A percentile compares a stretch with the other conserved stretches of the same genome.
phyloP scores from a whole-genome alignment of 2,888 invertebrate genomes.

The Homarus gammarus region DNA sequence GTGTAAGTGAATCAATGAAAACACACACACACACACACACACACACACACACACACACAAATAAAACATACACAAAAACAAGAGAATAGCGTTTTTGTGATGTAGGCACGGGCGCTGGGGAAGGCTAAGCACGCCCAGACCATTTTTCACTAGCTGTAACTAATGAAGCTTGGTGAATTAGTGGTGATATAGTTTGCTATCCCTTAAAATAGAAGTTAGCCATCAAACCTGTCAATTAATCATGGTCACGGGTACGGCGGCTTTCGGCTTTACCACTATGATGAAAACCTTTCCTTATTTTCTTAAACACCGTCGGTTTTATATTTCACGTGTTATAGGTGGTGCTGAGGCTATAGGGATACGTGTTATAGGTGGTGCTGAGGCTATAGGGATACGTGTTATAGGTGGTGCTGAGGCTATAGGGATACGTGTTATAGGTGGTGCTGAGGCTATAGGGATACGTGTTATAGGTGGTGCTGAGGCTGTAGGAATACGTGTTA shows the following conservation, averaged over 20 bases:
- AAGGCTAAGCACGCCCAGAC: background rate
- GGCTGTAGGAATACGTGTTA: no score
- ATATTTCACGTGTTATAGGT: background rate
- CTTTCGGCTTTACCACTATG: no score
- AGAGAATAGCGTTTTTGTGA: background rate
- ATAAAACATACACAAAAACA: constrained; percentile 21
- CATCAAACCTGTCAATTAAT: constrained; percentile 48
- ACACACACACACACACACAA: background rate
- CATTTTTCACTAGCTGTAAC: constrained; percentile 44
- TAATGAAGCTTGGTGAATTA: constrained; percentile 49
- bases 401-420: background rate
- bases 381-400: no score
- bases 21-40: no score
- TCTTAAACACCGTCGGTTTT: background rate
- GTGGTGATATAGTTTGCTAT: constrained; percentile 45
- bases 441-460: no score
- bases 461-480: no score
- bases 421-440: no score
- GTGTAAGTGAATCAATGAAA: no score
- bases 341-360: background rate
- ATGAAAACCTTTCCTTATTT: background rate
- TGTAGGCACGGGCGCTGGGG: no score
- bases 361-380: no score
- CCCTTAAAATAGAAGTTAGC: constrained; percentile 50
- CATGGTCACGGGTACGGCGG: constrained; percentile 23